Base-by-base conservation (phyloP, 2,113 vertebrate genomes). In the Alethe castanea region DNA sequence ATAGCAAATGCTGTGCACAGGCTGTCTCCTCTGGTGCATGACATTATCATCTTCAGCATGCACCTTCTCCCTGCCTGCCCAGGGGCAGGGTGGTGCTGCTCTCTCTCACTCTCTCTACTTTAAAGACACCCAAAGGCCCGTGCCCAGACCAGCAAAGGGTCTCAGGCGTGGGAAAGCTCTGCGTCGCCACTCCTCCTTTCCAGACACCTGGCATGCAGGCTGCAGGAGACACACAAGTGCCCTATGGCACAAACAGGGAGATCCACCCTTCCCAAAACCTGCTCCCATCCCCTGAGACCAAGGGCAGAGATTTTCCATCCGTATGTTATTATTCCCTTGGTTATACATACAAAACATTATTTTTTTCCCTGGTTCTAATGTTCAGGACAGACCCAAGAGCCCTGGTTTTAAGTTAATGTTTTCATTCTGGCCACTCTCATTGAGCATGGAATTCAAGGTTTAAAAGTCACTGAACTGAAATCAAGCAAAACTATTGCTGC, bases 71-170 rank as follows among this genome's bases (percentile, higher is more conserved):
- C 42, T 1, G 3, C 56, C 59, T 1, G 80, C 96, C 94, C 79
- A 78, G 80, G 76, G 96, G 91, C 80, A 95, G 95, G 96, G 94
- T 48, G 94, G 88, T 95, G 71, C 76, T 53, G 35, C 35, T 53
- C 45, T 53, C 23, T 36, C 35, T 57, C 25, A 2, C 56, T 36
- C 81, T 36, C n/a, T 64, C n/a, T 79, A 12, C 38, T 94, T 96
- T 96, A 80, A 92, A 95, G 74, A 42, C 62, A 45, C 79, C 50
- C 62, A 80, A 67, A 94, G 67, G 19, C 88, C 90, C 3, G 0
- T 90, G 88, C 90, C 50, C 76, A 71, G 80, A 86, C 76, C 92
- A 88, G 86, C 12, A 93, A 90, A 97, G 92, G 94, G 94, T 95
- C 94, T 70, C 13, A 5, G 38, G 76, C 67, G 76, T 97, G 94